Base-by-base conservation (phyloP, 1,140 invertebrate species). In the Papilio dardanus region DNA sequence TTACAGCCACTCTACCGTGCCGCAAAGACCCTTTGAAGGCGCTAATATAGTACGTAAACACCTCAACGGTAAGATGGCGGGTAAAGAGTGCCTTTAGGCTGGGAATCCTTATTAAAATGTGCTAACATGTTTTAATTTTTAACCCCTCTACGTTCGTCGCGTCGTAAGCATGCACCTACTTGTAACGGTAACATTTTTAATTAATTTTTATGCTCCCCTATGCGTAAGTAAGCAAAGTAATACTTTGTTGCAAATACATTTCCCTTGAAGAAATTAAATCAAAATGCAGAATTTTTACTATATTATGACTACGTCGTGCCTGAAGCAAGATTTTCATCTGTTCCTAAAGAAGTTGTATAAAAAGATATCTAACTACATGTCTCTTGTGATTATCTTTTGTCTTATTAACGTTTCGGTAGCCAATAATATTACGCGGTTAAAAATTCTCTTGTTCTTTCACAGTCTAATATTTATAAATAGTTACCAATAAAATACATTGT, bases 1-100 rank as follows among this genome's bases (percentile, higher is more conserved):
- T 58, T 73, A 73, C 31, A 33, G 46, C 71, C 31, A 50, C 71
- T 73, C 46, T 33, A 50, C 2, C 31, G 16, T 19, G 46, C 71
- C 71, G 71, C 31, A 50, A 46, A 54, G 46, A 16, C n/a, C 16
- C 50, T 73, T 73, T 73, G 71, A 54, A 58, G 42, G 28, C n/a
- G 42, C 31, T 54, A 54, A 54, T 73, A 33, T 54, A 54, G 28
- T 31, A 54, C 46, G 42, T 21, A 73, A 71, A 58, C 71, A 73
- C 33, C 46, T 73, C 71, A 46, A 33, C 14, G 46, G 71, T 54
- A 19, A 54, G 71, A 73, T 21, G 30, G 16, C n/a, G 30, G 21
- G 7, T 30, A 28, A 30, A 40, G 40, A 40, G 16, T 54, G 7
- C 30, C 50, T 33, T 1, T 12, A 58, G 6, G 16, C 46, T 30